Base-by-base conservation (phyloP, 2,113 vertebrate species). In the Cercocebus atys region DNA sequence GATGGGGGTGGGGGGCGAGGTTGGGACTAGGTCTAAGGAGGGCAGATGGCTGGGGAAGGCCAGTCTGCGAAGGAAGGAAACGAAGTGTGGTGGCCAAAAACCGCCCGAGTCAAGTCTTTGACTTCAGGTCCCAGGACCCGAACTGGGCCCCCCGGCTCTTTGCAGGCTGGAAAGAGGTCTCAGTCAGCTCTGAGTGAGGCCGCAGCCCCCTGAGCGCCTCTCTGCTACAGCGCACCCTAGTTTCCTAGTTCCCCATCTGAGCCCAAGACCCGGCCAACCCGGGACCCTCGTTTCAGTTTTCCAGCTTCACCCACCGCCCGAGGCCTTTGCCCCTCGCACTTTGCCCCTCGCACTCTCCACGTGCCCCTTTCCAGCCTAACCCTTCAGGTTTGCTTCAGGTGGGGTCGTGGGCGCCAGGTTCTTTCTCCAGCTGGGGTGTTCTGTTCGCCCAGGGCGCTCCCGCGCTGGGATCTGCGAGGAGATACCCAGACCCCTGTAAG, bases 401-500 rank as follows among this genome's bases (percentile, higher is more conserved):
- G 61, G 86, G 55, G 43, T 23, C 0, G 6, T 12, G 52, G 16
- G 27, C 64, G 8, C 40, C 1, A 47, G 64, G 14, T 52, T 57
- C 57, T 83, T 68, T 22, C 80, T 13, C 0, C 3, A 30, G 32
- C 57, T 14, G 4, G 38, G 61, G 35, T 45, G 20, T 79, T 68
- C 23, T 61, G 68, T 2, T 20, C 59, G n/a, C 75, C 35, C 47
- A 6, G 90, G 50, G 64, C 50, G n/a, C 79, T 84, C 43, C 32
- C 18, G 86, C 47, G 6, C 89, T 18, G 27, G 94, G 38, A 81
- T 89, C 47, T 32, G 88, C 43, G 2, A 30, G 89, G 88, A 94
- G 93, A 91, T 43, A 52, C 83, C 78, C 89, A 96, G 95, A 73
- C 95, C 97, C 43, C 75, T 87, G 97, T 96, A 97, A 97, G 88